A percentile compares a stretch with the other conserved stretches of the same genome.
These are phyloP conservation scores for Rhynchotus rufescens DNA, from an alignment of 2,797 vertebrate genomes.

Conservation along the genomic window DNA sequence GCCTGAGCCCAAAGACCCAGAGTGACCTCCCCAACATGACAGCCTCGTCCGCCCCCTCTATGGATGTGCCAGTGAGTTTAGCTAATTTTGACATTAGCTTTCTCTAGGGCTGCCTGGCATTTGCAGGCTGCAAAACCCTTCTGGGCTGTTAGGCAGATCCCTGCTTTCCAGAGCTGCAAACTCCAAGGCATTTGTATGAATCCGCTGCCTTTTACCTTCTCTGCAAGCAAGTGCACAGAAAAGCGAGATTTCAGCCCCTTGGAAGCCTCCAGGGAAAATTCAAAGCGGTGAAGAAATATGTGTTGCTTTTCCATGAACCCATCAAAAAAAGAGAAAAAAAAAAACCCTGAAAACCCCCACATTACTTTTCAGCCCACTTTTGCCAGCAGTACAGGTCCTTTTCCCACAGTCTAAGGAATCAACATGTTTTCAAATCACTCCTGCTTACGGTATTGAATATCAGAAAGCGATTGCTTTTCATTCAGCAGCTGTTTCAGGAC, in stretches of 20 bases:
- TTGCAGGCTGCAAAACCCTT: background rate
- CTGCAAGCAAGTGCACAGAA: constrained; percentile 45
- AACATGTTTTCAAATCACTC: constrained; percentile 71
- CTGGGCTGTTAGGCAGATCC: background rate
- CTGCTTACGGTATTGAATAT: constrained; percentile 62
- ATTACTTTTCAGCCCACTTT: constrained; percentile 36
- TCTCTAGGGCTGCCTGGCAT: constrained; percentile 21
- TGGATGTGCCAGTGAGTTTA: background rate
- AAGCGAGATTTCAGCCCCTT: constrained; percentile 2
- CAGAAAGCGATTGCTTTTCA: constrained; percentile 67
- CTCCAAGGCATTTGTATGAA: constrained; percentile 20
- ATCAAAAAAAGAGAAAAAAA: background rate
- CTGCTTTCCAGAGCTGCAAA: background rate
- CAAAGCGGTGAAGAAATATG: constrained; percentile 62
- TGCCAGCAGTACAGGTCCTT: constrained; percentile 59
- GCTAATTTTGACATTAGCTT: background rate
- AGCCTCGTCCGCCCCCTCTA: background rate
- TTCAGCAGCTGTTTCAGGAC: constrained; percentile 57
- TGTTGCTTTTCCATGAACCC: constrained; percentile 51
- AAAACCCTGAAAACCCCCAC: background rate
- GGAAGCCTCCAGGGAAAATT: constrained; percentile 55
- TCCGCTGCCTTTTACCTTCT: background rate
- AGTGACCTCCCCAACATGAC: background rate
- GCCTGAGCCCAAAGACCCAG: background rate
- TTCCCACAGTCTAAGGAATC: constrained; percentile 74